These are phyloP conservation scores for Bibio marci DNA, from an alignment of 2,888 invertebrate genomes.

Conservation along the genomic window DNA sequence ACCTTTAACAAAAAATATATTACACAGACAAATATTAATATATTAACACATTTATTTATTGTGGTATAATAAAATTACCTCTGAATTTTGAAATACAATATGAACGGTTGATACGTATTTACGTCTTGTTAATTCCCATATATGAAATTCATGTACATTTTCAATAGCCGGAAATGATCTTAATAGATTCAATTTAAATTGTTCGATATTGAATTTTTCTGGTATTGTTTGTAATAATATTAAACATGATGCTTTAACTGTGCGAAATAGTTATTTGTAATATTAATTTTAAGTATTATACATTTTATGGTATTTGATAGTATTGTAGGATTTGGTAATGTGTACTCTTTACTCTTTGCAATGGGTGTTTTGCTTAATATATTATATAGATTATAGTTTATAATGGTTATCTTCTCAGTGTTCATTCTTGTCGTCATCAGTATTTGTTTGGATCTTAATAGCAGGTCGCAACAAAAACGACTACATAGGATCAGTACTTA, in stretches of 20 bases:
- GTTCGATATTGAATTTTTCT: slow-evolving; percentile 63
- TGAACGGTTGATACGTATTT: slow-evolving; percentile 74
- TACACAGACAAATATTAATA: not conserved
- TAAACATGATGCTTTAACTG: slow-evolving; percentile 77
- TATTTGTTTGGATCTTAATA: too few species aligned
- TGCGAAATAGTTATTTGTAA: not conserved
- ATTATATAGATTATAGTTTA: slow-evolving; percentile 2
- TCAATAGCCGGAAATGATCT: slow-evolving; percentile 50
- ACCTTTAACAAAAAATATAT: slow-evolving; percentile 20
- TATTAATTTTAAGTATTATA: not conserved
- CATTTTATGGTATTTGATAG: too few species aligned
- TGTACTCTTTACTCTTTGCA: too few species aligned
- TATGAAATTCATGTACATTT: slow-evolving; percentile 73
- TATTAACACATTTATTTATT: not conserved
- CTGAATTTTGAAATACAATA: slow-evolving; percentile 51
- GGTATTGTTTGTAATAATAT: slow-evolving; percentile 88
- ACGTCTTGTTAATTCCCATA: slow-evolving; percentile 70
- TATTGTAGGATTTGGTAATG: too few species aligned
- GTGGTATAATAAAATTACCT: slow-evolving; percentile 20
- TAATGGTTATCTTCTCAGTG: too few species aligned
- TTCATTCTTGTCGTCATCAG: too few species aligned
- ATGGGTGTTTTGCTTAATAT: too few species aligned
- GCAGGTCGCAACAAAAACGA: too few species aligned
- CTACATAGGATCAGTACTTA: too few species aligned
- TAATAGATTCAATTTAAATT: slow-evolving; percentile 44